Conservation (phyloP, 2,113 vertebrate genomes). For the Rhombomys opimus region DNA sequence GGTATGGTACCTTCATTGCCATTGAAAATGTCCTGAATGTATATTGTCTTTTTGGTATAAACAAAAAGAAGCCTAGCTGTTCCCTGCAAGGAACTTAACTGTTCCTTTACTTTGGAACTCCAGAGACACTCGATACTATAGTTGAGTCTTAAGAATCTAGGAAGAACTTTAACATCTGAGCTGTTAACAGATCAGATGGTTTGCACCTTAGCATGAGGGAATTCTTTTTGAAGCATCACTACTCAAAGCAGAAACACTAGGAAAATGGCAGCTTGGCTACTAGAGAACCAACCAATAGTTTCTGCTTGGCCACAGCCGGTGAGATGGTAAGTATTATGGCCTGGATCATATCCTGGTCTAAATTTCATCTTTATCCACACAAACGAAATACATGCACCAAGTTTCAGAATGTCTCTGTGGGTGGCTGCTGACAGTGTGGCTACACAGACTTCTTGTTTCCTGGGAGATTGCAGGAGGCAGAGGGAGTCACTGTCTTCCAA, state of each 20-base stretch:
- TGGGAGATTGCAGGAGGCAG: neutral
- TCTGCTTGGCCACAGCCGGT: neutral
- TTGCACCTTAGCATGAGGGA: neutral
- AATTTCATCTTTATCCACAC: conserved; percentile 43
- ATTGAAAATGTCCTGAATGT: conserved; percentile 88
- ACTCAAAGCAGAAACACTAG: conserved; percentile 27
- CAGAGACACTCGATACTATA: neutral
- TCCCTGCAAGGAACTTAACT: conserved; percentile 23
- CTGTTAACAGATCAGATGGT: conserved; percentile 42
- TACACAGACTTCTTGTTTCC: neutral
- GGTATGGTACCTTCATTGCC: conserved; percentile 91
- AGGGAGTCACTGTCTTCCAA: neutral
- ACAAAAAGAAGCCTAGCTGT: conserved; percentile 48
- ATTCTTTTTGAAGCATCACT: conserved; percentile 59
- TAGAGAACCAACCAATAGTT: neutral
- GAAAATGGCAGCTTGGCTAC: conserved; percentile 20
- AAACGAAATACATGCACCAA: neutral
- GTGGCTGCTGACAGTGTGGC: neutral
- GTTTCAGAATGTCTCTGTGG: neutral
- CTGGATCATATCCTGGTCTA: conserved; percentile 33
- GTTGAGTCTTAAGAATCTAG: conserved; percentile 50
- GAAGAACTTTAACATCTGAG: conserved; percentile 48
- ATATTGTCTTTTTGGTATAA: conserved; percentile 85
- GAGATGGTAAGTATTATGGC: conserved; percentile 76
- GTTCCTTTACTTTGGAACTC: conserved; percentile 59